phyloP scores from a whole-genome alignment of 2,888 invertebrate genomes.

The Cosmia trapezina region DNA sequence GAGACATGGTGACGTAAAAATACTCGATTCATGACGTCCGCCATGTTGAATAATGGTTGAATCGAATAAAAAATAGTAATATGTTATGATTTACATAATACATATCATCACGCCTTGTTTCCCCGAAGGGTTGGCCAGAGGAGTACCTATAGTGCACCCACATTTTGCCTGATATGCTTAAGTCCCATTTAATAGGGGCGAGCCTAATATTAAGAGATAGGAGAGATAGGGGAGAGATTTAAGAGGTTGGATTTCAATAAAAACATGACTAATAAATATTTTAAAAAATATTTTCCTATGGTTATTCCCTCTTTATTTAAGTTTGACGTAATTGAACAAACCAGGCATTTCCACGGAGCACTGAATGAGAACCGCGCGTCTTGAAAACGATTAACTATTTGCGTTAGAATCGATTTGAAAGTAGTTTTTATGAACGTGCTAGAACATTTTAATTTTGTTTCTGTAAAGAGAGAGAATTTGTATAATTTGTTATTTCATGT shows the following conservation, averaged over 20 bases:
- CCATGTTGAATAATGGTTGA: neutral
- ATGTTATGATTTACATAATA: neutral
- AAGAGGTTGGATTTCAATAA: neutral
- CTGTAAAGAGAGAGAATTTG: neutral
- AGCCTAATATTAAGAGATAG: no score
- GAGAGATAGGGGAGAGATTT: no score
- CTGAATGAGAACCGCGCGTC: neutral
- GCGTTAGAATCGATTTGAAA: neutral
- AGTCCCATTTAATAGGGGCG: no score
- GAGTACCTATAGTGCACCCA: no score
- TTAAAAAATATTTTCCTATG: no score
- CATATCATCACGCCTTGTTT: no score
- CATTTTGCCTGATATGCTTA: no score
- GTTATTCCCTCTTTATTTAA: no score
- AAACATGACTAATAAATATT: neutral
- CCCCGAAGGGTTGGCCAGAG: no score
- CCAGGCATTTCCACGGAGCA: neutral
- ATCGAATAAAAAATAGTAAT: neutral
- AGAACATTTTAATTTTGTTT: neutral
- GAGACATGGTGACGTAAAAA: no score
- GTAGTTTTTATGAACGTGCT: neutral
- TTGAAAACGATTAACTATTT: neutral
- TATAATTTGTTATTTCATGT: conserved; percentile 26
- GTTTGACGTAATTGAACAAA: neutral
- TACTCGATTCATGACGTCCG: no score